Conservation (phyloP, 2,888 invertebrate genomes). For the Pandemis cinnamomeana region DNA sequence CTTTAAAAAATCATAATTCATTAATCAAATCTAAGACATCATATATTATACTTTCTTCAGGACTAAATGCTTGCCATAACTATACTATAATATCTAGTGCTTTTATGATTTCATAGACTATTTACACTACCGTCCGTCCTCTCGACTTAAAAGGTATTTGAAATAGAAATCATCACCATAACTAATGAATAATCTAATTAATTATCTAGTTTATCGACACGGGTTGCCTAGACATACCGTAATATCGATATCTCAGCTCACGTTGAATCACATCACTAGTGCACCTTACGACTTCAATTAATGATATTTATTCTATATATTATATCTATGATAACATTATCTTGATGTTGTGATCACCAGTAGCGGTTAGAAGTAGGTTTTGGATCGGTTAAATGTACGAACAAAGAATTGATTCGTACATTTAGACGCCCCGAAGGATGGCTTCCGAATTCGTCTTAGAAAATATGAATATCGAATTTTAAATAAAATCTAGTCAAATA, state of each 20-base stretch:
- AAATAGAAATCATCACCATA: conserved; percentile 9
- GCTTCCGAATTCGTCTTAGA: conserved; percentile 56
- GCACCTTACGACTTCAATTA: conserved; percentile 31
- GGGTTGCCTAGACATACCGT: conserved; percentile 1
- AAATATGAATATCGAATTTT: conserved; percentile 42
- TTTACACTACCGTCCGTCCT: conserved; percentile 40
- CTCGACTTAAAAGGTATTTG: conserved; percentile 28
- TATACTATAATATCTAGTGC: conserved; percentile 16
- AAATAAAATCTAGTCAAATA: conserved; percentile 57
- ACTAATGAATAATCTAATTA: conserved; percentile 6
- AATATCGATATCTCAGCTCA: conserved; percentile 9
- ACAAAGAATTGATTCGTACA: conserved; percentile 41
- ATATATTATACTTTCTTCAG: conserved; percentile 9
- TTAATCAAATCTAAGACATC: neutral
- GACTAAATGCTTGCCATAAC: neutral
- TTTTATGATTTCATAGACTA: conserved; percentile 31
- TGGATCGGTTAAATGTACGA: conserved; percentile 53
- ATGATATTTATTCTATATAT: conserved; percentile 31
- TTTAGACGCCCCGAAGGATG: conserved; percentile 53
- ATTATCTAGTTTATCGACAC: conserved; percentile 11
- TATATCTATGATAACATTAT: conserved; percentile 43
- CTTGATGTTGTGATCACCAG: conserved; percentile 60
- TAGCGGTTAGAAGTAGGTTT: conserved; percentile 54
- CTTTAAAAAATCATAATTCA: neutral
- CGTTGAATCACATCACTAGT: conserved; percentile 25